Base-by-base conservation (phyloP, 2,113 vertebrate genomes). In the Scatophagus argus region DNA sequence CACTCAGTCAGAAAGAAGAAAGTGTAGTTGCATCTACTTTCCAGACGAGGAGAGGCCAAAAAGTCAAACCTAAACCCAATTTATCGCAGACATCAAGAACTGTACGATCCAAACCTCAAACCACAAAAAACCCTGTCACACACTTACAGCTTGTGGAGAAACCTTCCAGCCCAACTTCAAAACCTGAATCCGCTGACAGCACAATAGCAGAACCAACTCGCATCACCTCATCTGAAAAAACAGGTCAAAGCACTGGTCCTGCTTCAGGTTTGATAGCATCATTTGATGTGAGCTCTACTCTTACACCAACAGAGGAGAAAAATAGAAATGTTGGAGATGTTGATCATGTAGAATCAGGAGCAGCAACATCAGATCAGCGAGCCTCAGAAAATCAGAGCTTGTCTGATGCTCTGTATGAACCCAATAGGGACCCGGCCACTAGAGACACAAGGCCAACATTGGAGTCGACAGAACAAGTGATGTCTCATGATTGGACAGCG, bases 61-160 rank as follows among this genome's bases (percentile, higher is more conserved):
- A 60, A 80, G 32, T 68, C 5, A 79, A 79, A 83, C 75, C 75
- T 61, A 81, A 74, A 75, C 77, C 83, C 38, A 80, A 83, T 17
- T 2, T 83, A 16, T 1, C 17, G 6, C 81, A 72, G 25, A 63
- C 69, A 46, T 36, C 81, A 25, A 79, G 74, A 75, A 39, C 39
- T 17, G 23, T 10, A 1, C 47, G 13, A 21, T 54, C 49, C 34
- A 74, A 62, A 62, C n/a, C 38, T 13, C 29, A 69, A 63, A 17
- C 49, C 14, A 46, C 59, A 10, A 27, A 61, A 41, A 13, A 79
- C 12, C n/a, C 69, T 17, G 29, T 29, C 11, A 8, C 6, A 27
- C 44, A 52, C 36, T 0, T 14, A 4, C 54, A 66, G 36, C 12
- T 31, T 54, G n/a, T 25, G 8, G 66, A 75, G 34, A 59, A 41